Conservation (phyloP, 2,888 invertebrate species). For the Troides helena region DNA sequence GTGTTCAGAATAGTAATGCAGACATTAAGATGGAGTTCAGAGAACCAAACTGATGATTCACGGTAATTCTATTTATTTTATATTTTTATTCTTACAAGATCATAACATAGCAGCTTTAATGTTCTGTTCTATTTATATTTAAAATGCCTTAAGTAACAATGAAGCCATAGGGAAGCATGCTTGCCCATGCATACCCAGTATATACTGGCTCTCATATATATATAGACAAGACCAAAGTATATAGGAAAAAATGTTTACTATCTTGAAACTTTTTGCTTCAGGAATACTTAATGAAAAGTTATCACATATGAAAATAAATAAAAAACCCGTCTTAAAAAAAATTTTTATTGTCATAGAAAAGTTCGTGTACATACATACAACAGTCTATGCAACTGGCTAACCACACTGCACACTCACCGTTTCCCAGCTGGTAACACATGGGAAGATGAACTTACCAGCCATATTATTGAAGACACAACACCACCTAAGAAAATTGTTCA, state of each 20-base stretch:
- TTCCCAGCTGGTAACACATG: constrained; percentile 42
- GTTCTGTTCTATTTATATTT: not conserved
- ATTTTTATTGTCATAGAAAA: constrained; percentile 41
- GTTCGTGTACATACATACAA: constrained; percentile 58
- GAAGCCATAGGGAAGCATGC: no score
- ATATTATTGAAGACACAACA: constrained; percentile 53
- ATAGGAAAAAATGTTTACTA: no score
- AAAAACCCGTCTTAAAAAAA: not conserved
- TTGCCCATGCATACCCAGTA: no score
- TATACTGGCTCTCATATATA: no score
- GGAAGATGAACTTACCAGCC: constrained; percentile 54
- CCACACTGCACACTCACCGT: constrained; percentile 44
- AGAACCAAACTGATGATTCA: constrained; percentile 51
- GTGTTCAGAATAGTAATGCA: constrained; percentile 65
- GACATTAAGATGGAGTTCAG: constrained; percentile 65
- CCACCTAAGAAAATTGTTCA: constrained; percentile 51
- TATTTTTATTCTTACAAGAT: not conserved
- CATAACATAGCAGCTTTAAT: not conserved
- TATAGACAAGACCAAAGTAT: no score
- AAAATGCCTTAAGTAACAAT: no score
- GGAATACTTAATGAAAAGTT: no score
- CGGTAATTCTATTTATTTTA: constrained; percentile 42
- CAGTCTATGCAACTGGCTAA: constrained; percentile 53
- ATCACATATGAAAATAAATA: no score
- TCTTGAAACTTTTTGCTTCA: no score